Evolutionary conservation across 2,888 invertebrate genomes (phyloP).

Genomic region (Epirrhoe tristata): DNA sequence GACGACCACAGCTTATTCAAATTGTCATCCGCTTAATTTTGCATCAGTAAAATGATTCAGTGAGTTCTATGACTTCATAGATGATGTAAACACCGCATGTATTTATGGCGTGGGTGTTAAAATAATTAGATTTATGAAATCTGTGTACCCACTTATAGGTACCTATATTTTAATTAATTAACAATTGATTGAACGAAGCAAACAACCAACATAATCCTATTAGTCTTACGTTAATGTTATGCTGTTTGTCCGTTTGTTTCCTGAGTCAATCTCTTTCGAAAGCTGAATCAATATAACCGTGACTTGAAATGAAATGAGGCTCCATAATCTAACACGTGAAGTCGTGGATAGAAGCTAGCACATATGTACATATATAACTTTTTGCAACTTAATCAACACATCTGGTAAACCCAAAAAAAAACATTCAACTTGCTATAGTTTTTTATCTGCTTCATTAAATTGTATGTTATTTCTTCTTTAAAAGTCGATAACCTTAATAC

Average conservation of each 20-base stretch:
- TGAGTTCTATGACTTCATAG: constrained; percentile 55
- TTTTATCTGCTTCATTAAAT: no score
- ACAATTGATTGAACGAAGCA: neutral
- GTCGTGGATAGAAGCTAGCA: no score
- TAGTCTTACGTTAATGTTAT: neutral
- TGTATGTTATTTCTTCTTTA: no score
- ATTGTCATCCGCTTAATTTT: constrained; percentile 54
- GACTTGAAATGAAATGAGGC: no score
- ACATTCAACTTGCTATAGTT: no score
- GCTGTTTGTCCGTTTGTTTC: neutral
- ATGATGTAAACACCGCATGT: constrained; percentile 38
- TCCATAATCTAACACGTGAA: no score
- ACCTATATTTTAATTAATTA: neutral
- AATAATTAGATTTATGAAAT: constrained; percentile 20
- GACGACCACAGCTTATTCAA: constrained; percentile 60
- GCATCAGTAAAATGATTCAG: constrained; percentile 57
- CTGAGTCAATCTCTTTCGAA: no score
- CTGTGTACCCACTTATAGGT: neutral
- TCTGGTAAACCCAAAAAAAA: no score
- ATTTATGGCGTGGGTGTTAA: constrained; percentile 31
- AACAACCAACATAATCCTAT: neutral
- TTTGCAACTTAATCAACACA: no score
- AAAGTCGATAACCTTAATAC: no score
- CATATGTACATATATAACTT: no score
- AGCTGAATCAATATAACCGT: no score